These are phyloP conservation scores for Varanus salvator DNA, from an alignment of 2,113 vertebrate species.

Conservation along the genomic window DNA sequence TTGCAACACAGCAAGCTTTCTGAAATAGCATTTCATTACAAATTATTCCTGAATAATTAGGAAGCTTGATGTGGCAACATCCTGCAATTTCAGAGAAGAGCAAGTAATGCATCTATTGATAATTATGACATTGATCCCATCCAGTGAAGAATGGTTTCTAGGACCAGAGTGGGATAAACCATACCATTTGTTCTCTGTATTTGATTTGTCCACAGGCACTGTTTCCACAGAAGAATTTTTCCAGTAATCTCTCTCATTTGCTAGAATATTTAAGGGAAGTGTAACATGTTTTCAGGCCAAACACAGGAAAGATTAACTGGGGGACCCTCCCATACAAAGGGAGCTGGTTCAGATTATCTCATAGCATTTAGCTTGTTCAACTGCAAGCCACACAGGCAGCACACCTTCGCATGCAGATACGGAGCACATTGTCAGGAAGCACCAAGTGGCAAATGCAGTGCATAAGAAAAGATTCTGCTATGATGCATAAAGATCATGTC, in stretches of 20 bases:
- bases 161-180: constrained; percentile 17
- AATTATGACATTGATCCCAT: constrained; percentile 3
- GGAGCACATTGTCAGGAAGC: constrained; percentile 14
- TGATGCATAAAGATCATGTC: constrained; percentile 2
- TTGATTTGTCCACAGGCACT: background rate
- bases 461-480: constrained; percentile 3
- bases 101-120: background rate
- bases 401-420: constrained; percentile 13
- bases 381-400: background rate
- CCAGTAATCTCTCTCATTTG: constrained; percentile 4
- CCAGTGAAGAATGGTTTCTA: constrained; percentile 3
- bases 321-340: background rate
- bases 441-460: background rate
- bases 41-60: constrained; percentile 19
- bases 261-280: constrained; percentile 17
- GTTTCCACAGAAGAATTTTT: constrained; percentile 14
- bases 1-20: background rate
- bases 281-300: background rate
- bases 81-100: background rate
- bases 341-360: background rate
- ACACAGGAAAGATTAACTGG: constrained; percentile 17
- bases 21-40: background rate
- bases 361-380: background rate
- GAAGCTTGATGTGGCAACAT: background rate
- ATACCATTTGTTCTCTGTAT: background rate